phyloP scores from a whole-genome alignment of 1,140 invertebrate genomes.

The Laupala kohalensis region DNA sequence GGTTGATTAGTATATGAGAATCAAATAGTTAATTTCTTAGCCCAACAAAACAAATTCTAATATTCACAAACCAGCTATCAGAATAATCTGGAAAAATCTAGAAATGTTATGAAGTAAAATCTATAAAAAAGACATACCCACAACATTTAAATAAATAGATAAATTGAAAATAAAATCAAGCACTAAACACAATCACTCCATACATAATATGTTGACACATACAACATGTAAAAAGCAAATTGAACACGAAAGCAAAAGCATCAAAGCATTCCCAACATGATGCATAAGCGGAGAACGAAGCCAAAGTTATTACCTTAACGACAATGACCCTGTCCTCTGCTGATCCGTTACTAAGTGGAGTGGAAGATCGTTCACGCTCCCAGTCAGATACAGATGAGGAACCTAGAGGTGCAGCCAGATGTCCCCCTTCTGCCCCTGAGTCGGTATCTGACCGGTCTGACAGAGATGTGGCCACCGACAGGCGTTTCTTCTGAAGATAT shows the following conservation, averaged over 20 bases:
- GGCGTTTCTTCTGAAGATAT: conserved; percentile 36
- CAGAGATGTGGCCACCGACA: conserved; percentile 41
- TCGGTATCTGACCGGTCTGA: conserved; percentile 34
- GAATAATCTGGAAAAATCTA: no score
- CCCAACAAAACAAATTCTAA: no score
- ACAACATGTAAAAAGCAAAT: background rate
- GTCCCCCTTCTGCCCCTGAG: conserved; percentile 37
- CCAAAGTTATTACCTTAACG: conserved; percentile 33
- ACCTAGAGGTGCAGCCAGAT: conserved; percentile 28
- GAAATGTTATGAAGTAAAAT: no score
- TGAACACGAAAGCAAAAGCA: background rate
- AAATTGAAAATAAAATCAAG: background rate
- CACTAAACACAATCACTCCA: background rate
- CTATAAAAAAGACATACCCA: background rate
- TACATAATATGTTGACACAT: background rate
- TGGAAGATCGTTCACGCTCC: conserved; percentile 30
- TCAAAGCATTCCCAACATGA: background rate
- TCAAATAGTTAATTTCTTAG: no score
- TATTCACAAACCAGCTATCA: no score
- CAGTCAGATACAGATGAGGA: conserved; percentile 29
- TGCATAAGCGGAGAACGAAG: no score
- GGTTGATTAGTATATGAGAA: no score
- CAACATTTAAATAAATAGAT: background rate
- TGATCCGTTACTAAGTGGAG: conserved; percentile 18
- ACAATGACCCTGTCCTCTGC: conserved; percentile 35